Evolutionary conservation across 2,113 vertebrate species (phyloP).

Genomic region (Bucco capensis): DNA sequence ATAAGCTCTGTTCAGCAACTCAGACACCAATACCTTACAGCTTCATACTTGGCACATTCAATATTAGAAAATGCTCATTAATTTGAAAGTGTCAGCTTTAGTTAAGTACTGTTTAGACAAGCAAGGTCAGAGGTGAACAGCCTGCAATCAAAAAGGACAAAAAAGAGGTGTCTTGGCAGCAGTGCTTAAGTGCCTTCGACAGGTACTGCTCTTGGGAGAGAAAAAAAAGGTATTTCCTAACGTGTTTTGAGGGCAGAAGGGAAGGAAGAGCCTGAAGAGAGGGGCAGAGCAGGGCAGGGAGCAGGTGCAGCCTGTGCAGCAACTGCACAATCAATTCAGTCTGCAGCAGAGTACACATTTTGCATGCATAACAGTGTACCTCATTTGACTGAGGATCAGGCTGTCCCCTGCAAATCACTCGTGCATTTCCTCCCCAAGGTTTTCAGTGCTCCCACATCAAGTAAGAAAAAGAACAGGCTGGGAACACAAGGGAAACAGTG

Average conservation of each 20-base stretch:
- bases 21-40: not conserved
- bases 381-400: not conserved
- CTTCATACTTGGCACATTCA: constrained; percentile 21
- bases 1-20: not conserved
- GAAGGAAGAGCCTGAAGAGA: not conserved
- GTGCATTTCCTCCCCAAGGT: not conserved
- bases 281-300: constrained; percentile 21
- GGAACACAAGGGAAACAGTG: not conserved
- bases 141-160: not conserved
- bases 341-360: not conserved
- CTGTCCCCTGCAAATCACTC: not conserved
- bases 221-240: constrained; percentile 1
- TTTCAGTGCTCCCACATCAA: not conserved
- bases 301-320: constrained; percentile 31
- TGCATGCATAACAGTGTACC: not conserved
- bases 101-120: not conserved
- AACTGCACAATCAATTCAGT: not conserved
- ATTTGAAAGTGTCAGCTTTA: constrained; percentile 21
- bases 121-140: constrained; percentile 15
- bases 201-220: not conserved
- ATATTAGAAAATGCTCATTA: constrained; percentile 30
- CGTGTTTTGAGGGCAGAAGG: not conserved
- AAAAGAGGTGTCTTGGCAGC: not conserved
- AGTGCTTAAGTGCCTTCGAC: not conserved
- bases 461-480: not conserved